phyloP scores from a whole-genome alignment of 2,113 vertebrate genomes.

The Trematomus loennbergii region DNA sequence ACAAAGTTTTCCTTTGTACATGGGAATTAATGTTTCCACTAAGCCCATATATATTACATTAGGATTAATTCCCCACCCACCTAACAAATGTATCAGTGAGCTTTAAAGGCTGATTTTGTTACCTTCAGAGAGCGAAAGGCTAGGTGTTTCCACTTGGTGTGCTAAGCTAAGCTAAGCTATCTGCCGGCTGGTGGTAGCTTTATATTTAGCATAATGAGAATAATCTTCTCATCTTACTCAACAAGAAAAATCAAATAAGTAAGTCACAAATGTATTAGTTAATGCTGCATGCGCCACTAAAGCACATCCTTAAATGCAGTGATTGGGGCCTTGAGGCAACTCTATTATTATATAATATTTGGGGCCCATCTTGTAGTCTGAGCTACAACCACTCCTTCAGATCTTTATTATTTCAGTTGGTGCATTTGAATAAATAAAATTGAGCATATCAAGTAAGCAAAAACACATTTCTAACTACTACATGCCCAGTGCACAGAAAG shows the following conservation, averaged over 20 bases:
- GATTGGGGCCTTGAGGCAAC: neutral
- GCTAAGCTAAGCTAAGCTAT: neutral
- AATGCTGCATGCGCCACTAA: too few relatives aligned
- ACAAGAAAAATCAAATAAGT: neutral
- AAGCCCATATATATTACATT: too few relatives aligned
- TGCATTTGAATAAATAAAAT: neutral
- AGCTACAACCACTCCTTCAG: neutral
- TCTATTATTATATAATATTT: neutral
- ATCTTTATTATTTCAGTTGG: neutral
- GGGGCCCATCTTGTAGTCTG: neutral
- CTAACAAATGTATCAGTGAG: neutral
- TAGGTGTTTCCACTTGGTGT: neutral
- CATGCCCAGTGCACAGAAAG: neutral
- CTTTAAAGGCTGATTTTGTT: neutral
- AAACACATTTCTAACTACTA: neutral
- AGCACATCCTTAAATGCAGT: neutral
- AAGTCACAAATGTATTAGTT: neutral
- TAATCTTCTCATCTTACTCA: neutral
- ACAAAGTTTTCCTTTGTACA: neutral
- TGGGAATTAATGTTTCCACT: too few relatives aligned
- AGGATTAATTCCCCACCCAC: too few relatives aligned
- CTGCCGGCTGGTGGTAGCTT: neutral
- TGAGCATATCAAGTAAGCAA: neutral
- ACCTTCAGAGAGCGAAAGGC: neutral
- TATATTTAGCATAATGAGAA: neutral